phyloP scores from a whole-genome alignment of 1,140 invertebrate species.

The Trachymyrmex cornetzi region DNA sequence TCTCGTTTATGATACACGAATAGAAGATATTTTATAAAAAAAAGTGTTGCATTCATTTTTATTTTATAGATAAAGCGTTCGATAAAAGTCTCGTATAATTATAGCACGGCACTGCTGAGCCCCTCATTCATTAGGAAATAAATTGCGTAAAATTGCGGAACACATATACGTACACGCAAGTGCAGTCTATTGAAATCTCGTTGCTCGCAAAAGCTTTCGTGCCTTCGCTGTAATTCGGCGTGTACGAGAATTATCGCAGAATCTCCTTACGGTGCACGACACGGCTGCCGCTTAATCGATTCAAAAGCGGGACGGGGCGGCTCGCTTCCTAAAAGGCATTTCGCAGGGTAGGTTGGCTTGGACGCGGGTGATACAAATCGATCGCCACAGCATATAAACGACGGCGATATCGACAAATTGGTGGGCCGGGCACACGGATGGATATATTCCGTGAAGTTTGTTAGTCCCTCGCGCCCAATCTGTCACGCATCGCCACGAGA shows the following conservation, averaged over 20 bases:
- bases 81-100: constrained; percentile 4
- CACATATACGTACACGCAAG: constrained; percentile 6
- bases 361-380: constrained; percentile 62
- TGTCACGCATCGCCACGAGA: constrained; percentile 75
- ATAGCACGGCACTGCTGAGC: background rate
- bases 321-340: constrained; percentile 35
- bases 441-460: constrained; percentile 73
- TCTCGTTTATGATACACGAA: background rate
- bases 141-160: constrained; percentile 44
- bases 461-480: constrained; percentile 78
- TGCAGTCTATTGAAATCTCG: background rate
- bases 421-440: constrained; percentile 63
- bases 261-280: constrained; percentile 40
- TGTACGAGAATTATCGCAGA: constrained; percentile 23
- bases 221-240: constrained; percentile 8
- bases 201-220: background rate
- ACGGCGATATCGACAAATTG: constrained; percentile 75
- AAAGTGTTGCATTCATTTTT: background rate
- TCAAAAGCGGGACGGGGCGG: constrained; percentile 25
- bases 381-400: constrained; percentile 65
- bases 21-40: background rate
- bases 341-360: constrained; percentile 8
- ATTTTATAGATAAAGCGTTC: background rate
- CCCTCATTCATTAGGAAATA: constrained; percentile 10
- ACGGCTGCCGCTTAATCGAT: constrained; percentile 40